phyloP scores from a whole-genome alignment of 2,113 vertebrate genomes.

The Nasalis larvatus region DNA sequence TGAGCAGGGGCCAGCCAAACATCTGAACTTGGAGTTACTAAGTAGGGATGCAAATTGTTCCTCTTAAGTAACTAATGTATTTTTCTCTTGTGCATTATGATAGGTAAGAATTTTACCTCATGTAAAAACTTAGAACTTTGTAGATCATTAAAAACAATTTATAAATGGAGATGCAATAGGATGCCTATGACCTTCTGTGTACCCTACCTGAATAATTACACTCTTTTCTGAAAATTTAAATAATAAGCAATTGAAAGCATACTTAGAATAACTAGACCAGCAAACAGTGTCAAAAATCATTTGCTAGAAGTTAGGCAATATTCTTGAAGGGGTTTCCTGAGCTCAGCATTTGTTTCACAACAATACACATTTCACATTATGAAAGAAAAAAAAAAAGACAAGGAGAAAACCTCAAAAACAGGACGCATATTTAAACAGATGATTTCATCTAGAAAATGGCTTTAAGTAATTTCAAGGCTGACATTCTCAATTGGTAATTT shows the following conservation, averaged over 20 bases:
- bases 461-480: not conserved
- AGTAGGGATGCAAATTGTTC: not conserved
- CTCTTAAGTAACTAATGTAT: not conserved
- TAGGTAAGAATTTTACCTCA: not conserved
- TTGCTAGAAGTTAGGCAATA: not conserved
- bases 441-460: not conserved
- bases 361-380: not conserved
- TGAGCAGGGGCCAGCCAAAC: fast-evolving
- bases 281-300: slow-evolving; percentile 38
- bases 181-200: not conserved
- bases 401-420: not conserved
- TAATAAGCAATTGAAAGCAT: slow-evolving; percentile 36
- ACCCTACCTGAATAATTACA: not conserved
- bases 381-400: not conserved
- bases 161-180: not conserved
- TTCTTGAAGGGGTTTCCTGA: not conserved
- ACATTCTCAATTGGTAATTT: not conserved
- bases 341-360: slow-evolving; percentile 52
- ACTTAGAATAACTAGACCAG: slow-evolving; percentile 15
- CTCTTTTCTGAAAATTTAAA: slow-evolving; percentile 6
- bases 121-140: not conserved
- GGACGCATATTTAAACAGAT: not conserved
- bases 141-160: not conserved
- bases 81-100: not conserved
- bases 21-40: not conserved